These are phyloP conservation scores for Parnassius orleans DNA, from an alignment of 2,888 invertebrate genomes.

Conservation along the genomic window DNA sequence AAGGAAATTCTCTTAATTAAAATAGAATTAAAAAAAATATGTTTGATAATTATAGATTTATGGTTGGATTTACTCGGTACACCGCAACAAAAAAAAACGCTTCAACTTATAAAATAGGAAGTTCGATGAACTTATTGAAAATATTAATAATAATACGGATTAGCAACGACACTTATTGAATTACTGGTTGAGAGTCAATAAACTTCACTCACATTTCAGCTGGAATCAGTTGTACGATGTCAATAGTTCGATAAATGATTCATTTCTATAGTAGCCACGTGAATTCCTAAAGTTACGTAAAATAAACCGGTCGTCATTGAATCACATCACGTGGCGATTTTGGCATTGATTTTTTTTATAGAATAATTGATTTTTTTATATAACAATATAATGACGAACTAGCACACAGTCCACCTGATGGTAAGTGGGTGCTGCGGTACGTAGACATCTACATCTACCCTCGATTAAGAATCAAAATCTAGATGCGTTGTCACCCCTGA, in stretches of 20 bases:
- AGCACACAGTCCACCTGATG: too few relatives aligned
- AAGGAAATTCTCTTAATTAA: too few relatives aligned
- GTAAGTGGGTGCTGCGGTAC: too few relatives aligned
- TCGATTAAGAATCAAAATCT: too few relatives aligned
- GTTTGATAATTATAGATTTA: too few relatives aligned
- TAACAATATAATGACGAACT: too few relatives aligned
- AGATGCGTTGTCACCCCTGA: too few relatives aligned
- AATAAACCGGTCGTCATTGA: slow-evolving; percentile 50
- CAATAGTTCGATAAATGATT: slow-evolving; percentile 33
- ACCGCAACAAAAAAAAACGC: not conserved
- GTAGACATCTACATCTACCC: too few relatives aligned
- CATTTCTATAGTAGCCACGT: slow-evolving; percentile 30
- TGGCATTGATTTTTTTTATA: not conserved
- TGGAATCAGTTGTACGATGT: slow-evolving; percentile 32
- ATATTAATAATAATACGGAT: not conserved
- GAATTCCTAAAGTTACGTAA: slow-evolving; percentile 56
- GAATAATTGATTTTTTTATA: too few relatives aligned
- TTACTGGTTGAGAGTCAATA: slow-evolving; percentile 32
- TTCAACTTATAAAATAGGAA: slow-evolving; percentile 1
- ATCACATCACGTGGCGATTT: slow-evolving; percentile 54
- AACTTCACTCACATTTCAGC: slow-evolving; percentile 38
- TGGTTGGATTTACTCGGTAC: too few relatives aligned
- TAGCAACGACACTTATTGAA: slow-evolving; percentile 18
- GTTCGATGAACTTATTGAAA: slow-evolving; percentile 21
- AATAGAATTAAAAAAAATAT: too few relatives aligned